Base-by-base conservation (phyloP, 2,797 vertebrate genomes). In the Astyanax mexicanus region DNA sequence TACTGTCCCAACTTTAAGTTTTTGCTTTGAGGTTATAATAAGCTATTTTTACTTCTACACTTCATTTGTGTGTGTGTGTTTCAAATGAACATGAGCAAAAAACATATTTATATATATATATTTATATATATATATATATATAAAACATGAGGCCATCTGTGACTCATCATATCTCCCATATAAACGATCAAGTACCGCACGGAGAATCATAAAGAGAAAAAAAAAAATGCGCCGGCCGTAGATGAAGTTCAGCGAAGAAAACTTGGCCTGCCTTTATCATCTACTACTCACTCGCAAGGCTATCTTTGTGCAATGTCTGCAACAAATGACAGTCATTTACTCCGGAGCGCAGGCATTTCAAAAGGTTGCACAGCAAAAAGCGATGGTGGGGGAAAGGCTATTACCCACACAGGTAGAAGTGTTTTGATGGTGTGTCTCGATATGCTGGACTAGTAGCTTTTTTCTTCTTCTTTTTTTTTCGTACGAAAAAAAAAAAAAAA, bases 381-480 rank as follows among this genome's bases (percentile, higher is more conserved):
- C 85, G 80, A 80, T 2, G 57, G 69, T 0, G 47, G 47, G 35
- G 61, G 54, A 55, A 29, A 62, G 2, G 68, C 86, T 64, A 79
- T 91, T 91, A 86, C 79, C 86, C 84, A 75, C 78, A 85, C 65
- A 83, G 78, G 76, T 85, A 85, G 88, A 70, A 84, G 84, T 77
- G 55, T 79, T 81, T 68, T 90, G 91, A 90, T 92, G 88, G 76
- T 83, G 76, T 83, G 81, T 52, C 75, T 78, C 47, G 75, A 88
- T 86, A 77, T 72, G 80, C 75, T 38, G 87, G 91, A 87, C 79
- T 55, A 86, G 86, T 84, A 88, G 88, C 92, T 86, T 83, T 7
- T 51, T 21, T 51, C 6, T 23, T 7, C 51, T 21, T 51, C 6
- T 23, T 45, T 21, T 51, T 79, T 29, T 27, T 79, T 79, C 52